Evolutionary conservation across 2,797 vertebrate species (phyloP), one percentile per base, ranked within the genome.

Genomic region (Parauchenoglanis ngamensis): DNA sequence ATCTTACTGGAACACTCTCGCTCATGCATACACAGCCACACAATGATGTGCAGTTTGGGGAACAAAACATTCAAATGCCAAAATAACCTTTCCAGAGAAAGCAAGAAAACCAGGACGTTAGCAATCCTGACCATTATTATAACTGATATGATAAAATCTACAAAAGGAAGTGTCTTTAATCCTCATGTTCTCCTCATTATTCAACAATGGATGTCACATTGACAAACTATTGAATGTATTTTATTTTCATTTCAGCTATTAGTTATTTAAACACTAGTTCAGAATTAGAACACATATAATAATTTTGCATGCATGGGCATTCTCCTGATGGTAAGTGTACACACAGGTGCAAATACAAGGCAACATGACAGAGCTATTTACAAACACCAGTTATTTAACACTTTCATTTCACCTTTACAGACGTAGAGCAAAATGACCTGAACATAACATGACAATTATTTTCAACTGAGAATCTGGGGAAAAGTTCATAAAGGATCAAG

Each of bases 11-110:
- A 76, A 31, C 23, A 76, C 59, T 65, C 28, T 54, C 7, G 31
- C 56, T 25, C 31, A 84, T 68, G 40, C 21, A n/a, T 63, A 57
- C 61, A 23, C 59, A 78, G 21, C 19, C 40, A 59, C 31, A 40
- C 80, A 75, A 54, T 63, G 59, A 67, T 68, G 17, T 52, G 44
- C 25, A 65, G 25, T 63, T 61, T 80, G 57, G 40, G 59, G 78
- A 63, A 40, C 2, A 81, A 63, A n/a, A 40, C 40, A 63, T 63
- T 61, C 57, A 80, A 63, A 46, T 56, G 21, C 49, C 13, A 86
- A 65, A 86, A 79, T 44, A 79, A 7, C 61, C 4, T 79, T 68
- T 78, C 28, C 13, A 56, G 31, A 35, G 57, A 67, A 1, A 31
- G 44, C 44, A 10, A 46, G 57, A 35, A 25, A 52, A 65, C 59